A percentile compares a stretch with the other conserved stretches of the same genome.
These are phyloP conservation scores for Panopea generosa DNA, from an alignment of 2,888 invertebrate species.

Conservation along the genomic window DNA sequence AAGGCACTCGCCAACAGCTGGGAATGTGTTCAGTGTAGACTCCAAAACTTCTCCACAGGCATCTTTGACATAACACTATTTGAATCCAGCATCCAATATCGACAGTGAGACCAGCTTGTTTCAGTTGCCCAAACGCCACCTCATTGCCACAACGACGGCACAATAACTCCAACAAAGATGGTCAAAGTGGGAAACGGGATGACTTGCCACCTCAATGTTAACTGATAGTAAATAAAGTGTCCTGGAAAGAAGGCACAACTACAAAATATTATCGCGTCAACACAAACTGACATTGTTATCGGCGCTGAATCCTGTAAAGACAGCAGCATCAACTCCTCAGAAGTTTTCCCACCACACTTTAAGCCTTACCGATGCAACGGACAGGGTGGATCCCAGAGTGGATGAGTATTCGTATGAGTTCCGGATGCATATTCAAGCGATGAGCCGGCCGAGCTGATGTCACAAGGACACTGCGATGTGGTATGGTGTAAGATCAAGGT, in stretches of 20 bases:
- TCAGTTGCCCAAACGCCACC: neutral
- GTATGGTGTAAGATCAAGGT: slow-evolving; percentile 1
- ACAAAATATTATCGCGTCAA: too few relatives aligned
- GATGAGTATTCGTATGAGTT: too few relatives aligned
- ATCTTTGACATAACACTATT: slow-evolving; percentile 29
- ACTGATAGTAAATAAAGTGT: slow-evolving; percentile 27
- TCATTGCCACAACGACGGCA: neutral
- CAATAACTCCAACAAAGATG: neutral
- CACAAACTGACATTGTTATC: too few relatives aligned
- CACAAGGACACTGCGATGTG: too few relatives aligned
- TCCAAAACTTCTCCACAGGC: slow-evolving; percentile 34
- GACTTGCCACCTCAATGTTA: too few relatives aligned
- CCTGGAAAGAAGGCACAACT: too few relatives aligned
- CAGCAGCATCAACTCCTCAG: slow-evolving; percentile 9
- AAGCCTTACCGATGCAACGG: neutral
- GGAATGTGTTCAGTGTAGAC: slow-evolving; percentile 41
- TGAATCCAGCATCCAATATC: neutral
- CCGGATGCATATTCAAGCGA: too few relatives aligned
- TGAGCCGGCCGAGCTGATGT: too few relatives aligned
- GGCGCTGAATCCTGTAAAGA: too few relatives aligned
- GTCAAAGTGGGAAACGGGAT: neutral
- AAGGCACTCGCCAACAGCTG: slow-evolving; percentile 36
- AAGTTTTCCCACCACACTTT: too few relatives aligned
- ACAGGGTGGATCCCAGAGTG: too few relatives aligned
- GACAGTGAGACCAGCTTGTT: neutral